Base-by-base conservation (phyloP, 2,888 invertebrate species). In the Tachina fera region DNA sequence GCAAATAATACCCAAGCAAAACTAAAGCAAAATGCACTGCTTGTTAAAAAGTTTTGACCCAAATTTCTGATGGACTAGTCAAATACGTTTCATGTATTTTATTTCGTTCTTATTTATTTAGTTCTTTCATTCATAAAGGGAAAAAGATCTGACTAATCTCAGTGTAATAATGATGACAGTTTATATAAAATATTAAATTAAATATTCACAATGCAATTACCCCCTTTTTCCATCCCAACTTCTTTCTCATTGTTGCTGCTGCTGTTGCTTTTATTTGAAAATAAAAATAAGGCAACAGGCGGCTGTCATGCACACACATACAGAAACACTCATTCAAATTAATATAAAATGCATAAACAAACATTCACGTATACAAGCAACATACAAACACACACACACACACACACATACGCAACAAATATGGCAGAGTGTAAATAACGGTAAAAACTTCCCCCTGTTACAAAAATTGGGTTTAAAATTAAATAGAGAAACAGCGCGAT, bases 121-220 rank as follows among this genome's bases (percentile, higher is more conserved):
- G n/a, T 39, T 83, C 78, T 67, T n/a, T 47, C 74, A 83, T 77
- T 72, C 77, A 78, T 47, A 83, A 83, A 77, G 19, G 65, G 51
- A 72, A 65, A 22, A 61, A 56, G 72, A 80, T 13, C 61, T 68
- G 31, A 75, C 71, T 86, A 83, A 86, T 75, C 83, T 67, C 65
- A 41, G 63, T 60, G 61, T 86, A 83, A 6, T 31, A 31, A 83
- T 72, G 83, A 80, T 80, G 86, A 86, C 83, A 83, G 72, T 80
- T 83, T 86, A 72, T 86, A 72, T 83, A 83, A 83, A 71, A 79
- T 83, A 80, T 83, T 76, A 86, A 83, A 79, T 86, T 71, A 86
- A 86, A 86, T 86, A 86, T 86, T 79, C 83, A 83, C 72, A 86
- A 80, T 80, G 83, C 76, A 86, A 86, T 86, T 86, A 86, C 60